Percentiles rank a stretch among this genome's conserved stretches.
Evolutionary conservation across 2,113 vertebrate species (phyloP).

Genomic region (Danio rerio): DNA sequence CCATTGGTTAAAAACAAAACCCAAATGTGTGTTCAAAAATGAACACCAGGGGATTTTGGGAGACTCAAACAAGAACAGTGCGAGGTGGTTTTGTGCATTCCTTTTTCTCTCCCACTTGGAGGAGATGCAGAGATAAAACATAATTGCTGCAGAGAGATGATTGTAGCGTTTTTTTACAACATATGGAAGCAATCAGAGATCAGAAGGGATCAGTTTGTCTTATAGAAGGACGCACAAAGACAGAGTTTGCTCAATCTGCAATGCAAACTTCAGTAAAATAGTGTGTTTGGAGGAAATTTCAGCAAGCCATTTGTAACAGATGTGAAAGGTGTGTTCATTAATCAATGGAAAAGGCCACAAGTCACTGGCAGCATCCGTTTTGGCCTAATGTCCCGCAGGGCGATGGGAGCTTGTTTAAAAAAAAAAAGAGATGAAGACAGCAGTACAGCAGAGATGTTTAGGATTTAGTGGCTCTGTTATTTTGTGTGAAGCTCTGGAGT

Average conservation of each 20-base stretch:
- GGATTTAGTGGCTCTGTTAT: not conserved
- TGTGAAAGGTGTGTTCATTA: slow-evolving; percentile 19
- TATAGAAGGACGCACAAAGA: slow-evolving; percentile 2
- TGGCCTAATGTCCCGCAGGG: not conserved
- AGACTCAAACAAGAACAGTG: slow-evolving; percentile 61
- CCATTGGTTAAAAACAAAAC: not conserved
- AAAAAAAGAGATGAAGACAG: not conserved
- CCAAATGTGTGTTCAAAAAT: slow-evolving; percentile 16
- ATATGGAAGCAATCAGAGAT: slow-evolving; percentile 61
- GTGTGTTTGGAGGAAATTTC: slow-evolving; percentile 6
- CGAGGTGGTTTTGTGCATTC: slow-evolving; percentile 57
- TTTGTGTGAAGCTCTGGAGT: not conserved
- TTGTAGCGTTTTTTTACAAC: slow-evolving; percentile 23
- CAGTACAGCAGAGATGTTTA: not conserved
- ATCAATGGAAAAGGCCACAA: slow-evolving; percentile 44
- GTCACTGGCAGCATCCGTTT: not conserved
- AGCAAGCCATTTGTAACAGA: slow-evolving; percentile 9
- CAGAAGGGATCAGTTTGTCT: slow-evolving; percentile 20
- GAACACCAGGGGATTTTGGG: slow-evolving; percentile 60
- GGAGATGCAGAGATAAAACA: slow-evolving; percentile 22
- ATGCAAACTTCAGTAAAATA: not conserved
- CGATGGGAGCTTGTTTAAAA: not conserved
- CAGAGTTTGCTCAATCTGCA: slow-evolving; percentile 11
- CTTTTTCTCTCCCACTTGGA: slow-evolving; percentile 45
- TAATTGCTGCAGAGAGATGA: not conserved